Conservation (phyloP, 2,113 vertebrate species). For the Globicephala melas region DNA sequence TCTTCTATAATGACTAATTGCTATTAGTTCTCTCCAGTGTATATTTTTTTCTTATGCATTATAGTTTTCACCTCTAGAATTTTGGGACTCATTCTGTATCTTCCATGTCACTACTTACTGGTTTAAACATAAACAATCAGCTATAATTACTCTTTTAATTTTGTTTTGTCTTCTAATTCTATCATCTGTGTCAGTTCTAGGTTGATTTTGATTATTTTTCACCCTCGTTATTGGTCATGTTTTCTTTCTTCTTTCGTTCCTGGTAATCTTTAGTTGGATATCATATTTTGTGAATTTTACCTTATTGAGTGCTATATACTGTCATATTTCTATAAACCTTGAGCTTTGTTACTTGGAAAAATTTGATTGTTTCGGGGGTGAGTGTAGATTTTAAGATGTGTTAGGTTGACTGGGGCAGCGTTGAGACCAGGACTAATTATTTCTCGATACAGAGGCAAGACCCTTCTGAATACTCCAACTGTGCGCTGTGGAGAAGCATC, state of each 20-base stretch:
- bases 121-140: not conserved
- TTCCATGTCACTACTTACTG: not conserved
- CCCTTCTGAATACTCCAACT: not conserved
- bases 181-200: not conserved
- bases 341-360: not conserved
- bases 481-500: not conserved
- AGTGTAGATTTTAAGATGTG: not conserved
- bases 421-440: not conserved
- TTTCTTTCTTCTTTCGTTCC: not conserved
- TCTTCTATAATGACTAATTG: not conserved
- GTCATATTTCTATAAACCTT: not conserved
- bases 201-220: not conserved
- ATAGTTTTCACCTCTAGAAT: not conserved
- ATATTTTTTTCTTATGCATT: not conserved
- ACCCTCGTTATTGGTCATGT: not conserved
- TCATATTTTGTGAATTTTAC: not conserved
- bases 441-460: not conserved
- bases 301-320: not conserved
- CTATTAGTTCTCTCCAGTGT: not conserved
- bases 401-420: not conserved
- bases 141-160: not conserved
- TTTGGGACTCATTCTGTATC: not conserved
- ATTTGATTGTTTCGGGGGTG: not conserved
- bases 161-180: not conserved
- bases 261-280: not conserved